Conservation (phyloP, 2,888 invertebrate species). For the Gnatocerus cornutus region DNA sequence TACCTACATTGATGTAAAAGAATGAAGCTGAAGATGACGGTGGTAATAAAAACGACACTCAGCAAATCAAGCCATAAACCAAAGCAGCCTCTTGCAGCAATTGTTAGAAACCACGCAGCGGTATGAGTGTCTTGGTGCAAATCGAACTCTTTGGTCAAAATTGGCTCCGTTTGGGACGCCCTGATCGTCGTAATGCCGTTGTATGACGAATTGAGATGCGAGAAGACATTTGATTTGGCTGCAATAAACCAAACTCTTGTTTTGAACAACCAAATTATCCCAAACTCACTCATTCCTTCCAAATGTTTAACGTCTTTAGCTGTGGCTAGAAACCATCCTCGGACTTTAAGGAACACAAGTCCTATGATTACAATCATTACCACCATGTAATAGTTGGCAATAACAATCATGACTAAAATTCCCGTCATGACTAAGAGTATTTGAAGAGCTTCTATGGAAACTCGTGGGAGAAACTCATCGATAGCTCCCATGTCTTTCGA, state of each 20-base stretch:
- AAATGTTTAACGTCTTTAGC: slow-evolving; percentile 82
- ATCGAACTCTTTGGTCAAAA: slow-evolving; percentile 77
- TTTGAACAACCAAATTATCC: no score
- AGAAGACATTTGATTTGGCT: slow-evolving; percentile 88
- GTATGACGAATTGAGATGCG: slow-evolving; percentile 84
- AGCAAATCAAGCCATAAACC: slow-evolving; percentile 79
- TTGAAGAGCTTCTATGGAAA: slow-evolving; percentile 75
- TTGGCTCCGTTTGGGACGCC: slow-evolving; percentile 78
- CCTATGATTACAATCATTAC: slow-evolving; percentile 77
- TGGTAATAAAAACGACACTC: slow-evolving; percentile 75
- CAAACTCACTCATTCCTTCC: slow-evolving; percentile 71
- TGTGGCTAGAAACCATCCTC: slow-evolving; percentile 78
- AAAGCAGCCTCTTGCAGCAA: slow-evolving; percentile 78
- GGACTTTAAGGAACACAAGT: slow-evolving; percentile 77
- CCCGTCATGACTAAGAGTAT: slow-evolving; percentile 80
- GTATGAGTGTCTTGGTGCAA: slow-evolving; percentile 75
- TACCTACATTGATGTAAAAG: slow-evolving; percentile 58
- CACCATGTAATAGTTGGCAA: slow-evolving; percentile 79
- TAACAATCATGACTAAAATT: slow-evolving; percentile 79
- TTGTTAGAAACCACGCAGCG: slow-evolving; percentile 76
- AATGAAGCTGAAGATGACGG: slow-evolving; percentile 77
- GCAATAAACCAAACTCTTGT: slow-evolving; percentile 54
- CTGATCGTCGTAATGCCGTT: slow-evolving; percentile 85
- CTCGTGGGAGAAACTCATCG: slow-evolving; percentile 82
- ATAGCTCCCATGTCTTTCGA: slow-evolving; percentile 88